Conservation (phyloP, 2,888 invertebrate genomes). For the Myopa tessellatipennis region DNA sequence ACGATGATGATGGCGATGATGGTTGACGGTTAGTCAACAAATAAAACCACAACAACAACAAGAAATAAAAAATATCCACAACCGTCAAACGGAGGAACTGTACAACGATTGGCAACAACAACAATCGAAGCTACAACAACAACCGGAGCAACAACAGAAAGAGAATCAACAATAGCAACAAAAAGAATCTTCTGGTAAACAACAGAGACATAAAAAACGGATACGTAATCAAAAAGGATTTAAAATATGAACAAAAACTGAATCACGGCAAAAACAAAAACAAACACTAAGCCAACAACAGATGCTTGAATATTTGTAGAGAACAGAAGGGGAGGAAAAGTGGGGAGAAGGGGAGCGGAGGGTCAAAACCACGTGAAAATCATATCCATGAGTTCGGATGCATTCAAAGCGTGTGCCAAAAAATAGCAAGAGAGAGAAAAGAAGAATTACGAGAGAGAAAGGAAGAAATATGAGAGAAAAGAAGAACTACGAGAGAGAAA, state of each 20-base stretch:
- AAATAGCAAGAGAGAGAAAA: no score
- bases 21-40: constrained; percentile 44
- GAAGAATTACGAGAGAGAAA: no score
- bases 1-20: constrained; percentile 21
- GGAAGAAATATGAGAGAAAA: no score
- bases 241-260: constrained; percentile 4
- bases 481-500: no score
- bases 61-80: background rate
- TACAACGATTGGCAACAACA: constrained; percentile 11
- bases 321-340: background rate
- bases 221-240: constrained; percentile 30
- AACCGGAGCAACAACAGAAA: constrained; percentile 7
- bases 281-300: no score
- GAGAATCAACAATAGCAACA: constrained; percentile 10
- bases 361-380: no score
- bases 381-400: no score
- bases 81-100: background rate
- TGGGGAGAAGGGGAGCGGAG: no score
- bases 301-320: no score
- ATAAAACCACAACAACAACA: constrained; percentile 39
- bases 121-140: constrained; percentile 35
- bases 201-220: background rate
- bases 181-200: background rate
- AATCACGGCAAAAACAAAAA: no score
- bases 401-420: no score